Evolutionary conservation across 2,113 vertebrate species (phyloP).

Genomic region (Artemisiospiza belli): DNA sequence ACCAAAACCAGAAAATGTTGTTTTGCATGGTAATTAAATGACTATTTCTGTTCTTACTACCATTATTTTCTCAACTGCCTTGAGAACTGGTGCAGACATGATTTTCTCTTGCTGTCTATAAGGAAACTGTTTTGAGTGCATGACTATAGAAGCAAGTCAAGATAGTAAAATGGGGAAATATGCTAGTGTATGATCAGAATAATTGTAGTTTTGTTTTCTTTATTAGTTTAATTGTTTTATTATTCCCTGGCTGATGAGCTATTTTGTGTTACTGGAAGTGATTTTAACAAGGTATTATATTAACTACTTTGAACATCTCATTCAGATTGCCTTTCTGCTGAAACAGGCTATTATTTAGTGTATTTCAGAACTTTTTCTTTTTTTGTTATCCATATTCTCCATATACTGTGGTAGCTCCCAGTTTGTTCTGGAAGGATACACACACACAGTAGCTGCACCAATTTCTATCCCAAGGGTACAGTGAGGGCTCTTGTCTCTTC

Average conservation of each 20-base stretch:
- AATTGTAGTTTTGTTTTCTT: slow-evolving; percentile 51
- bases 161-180: slow-evolving; percentile 10
- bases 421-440: not conserved
- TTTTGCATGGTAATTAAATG: not conserved
- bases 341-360: not conserved
- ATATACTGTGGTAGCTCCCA: not conserved
- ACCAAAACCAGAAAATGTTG: not conserved
- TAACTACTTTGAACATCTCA: slow-evolving; percentile 9
- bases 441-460: no score
- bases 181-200: not conserved
- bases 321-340: not conserved
- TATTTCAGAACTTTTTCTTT: not conserved
- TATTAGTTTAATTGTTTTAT: slow-evolving; percentile 54
- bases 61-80: not conserved
- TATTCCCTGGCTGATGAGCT: slow-evolving; percentile 12
- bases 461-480: not conserved
- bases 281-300: slow-evolving; percentile 34
- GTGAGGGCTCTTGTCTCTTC: not conserved
- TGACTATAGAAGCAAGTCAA: not conserved
- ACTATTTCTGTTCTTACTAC: not conserved
- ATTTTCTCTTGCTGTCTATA: not conserved
- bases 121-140: not conserved
- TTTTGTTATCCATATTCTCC: not conserved
- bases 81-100: not conserved
- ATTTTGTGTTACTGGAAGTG: slow-evolving; percentile 18